Base-by-base conservation (phyloP, 1,140 invertebrate genomes). In the Holotrichia oblita region DNA sequence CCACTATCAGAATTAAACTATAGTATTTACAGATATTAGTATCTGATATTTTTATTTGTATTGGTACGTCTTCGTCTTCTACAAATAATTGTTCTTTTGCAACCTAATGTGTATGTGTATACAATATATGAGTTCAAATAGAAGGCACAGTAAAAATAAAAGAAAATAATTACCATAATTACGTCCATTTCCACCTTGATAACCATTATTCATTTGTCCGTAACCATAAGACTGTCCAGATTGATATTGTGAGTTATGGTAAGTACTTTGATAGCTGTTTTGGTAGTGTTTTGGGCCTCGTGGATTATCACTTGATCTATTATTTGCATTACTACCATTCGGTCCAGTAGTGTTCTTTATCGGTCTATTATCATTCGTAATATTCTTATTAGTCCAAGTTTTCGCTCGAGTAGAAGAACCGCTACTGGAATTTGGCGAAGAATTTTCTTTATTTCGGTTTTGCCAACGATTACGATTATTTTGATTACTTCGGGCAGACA, bases 381-480 rank as follows among this genome's bases (percentile, higher is more conserved):
- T 55, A 34, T 85, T 88, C 1, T 76, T 76, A 22, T 86, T 88
- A 4, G 86, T 87, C 81, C 89, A 89, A 17, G 85, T 82, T 79
- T 85, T 86, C 8, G 81, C 87, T 20, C 83, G 87, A 40, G 86
- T 84, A 0, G 86, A 87, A 17, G 61, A 69, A 12, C 61, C 59
- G 80, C 86, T 89, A 20, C 85, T 86, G 6, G 79, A 83, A 77
- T 82, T 83, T 4, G 86, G 86, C 0, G 84, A 84, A 0, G 81
- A 85, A 42, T 82, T 87, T 41, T 89, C 88, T 44, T 88, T 87
- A 17, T 86, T 86, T 0, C 83, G 83, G n/a, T 88, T 86, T 42
- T 87, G 89, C 89, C 90, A 90, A 42, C 89, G 87, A 73, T 89
- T 89, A 6, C 89, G 85, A 12, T 86, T 86, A 42, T 89, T 90